Conservation (phyloP, 2,113 vertebrate genomes). For the Thamnophis sirtalis region DNA sequence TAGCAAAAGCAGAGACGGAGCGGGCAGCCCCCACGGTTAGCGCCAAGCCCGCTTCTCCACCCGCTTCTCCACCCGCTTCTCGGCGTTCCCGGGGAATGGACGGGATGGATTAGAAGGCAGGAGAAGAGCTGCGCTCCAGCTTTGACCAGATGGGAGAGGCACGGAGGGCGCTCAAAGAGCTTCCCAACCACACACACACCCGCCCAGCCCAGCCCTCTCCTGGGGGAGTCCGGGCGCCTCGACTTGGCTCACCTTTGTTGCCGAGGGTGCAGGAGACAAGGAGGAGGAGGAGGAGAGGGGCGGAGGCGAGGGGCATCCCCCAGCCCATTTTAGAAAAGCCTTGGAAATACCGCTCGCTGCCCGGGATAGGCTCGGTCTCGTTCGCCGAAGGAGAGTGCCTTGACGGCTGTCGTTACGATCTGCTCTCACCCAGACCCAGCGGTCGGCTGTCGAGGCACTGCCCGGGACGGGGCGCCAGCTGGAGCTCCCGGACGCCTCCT, state of each 20-base stretch:
- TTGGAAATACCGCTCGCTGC: background rate
- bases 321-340: slow-evolving; percentile 35
- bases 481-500: background rate
- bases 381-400: background rate
- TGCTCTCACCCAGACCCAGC: background rate
- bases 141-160: background rate
- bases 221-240: background rate
- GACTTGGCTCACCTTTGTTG: slow-evolving; percentile 71
- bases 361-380: background rate
- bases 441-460: background rate
- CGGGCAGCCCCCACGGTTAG: background rate
- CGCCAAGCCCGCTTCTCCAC: too few relatives aligned
- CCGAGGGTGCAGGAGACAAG: slow-evolving; percentile 53
- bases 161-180: background rate
- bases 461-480: background rate
- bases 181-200: background rate
- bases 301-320: slow-evolving; percentile 46
- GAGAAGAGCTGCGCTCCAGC: background rate
- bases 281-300: slow-evolving; percentile 42
- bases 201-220: background rate
- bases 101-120: background rate
- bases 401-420: background rate
- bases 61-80: background rate
- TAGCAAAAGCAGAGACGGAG: background rate
- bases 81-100: background rate